Base-by-base conservation (phyloP, 1,140 invertebrate genomes). In the Lordiphosa mommai region DNA sequence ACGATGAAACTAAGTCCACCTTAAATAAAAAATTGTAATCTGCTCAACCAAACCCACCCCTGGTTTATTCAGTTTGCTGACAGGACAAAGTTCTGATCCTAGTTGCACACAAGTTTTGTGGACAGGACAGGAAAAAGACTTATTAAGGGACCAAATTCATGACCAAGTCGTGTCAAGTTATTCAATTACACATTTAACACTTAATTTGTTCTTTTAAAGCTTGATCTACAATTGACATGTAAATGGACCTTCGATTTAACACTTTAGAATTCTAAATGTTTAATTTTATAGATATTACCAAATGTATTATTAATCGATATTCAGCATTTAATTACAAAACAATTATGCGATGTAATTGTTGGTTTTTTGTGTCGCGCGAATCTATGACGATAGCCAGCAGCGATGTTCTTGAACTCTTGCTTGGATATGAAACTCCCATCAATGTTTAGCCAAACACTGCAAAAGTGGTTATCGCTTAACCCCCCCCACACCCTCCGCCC, bases 301-400 rank as follows among this genome's bases (percentile, higher is more conserved):
- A 66, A 43, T 14, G 51, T 48, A 49, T 36, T 44, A 57, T 27
- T 66, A 66, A 66, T 66, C 52, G 52, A 66, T 66, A 49, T 40
- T 16, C 48, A 67, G 58, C 52, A 66, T 66, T 50, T 66, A 66
- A 66, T 66, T 67, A 66, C 61, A 58, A 9, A 51, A 27, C 23
- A 43, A 20, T 43, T 27, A 27, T 29, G 40, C 40, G n/a, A 8
- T 7, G 40, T 43, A 43, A 43, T 43, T 29, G 40, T 27, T 43
- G 16, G 27, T 8, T 27, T 43, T 43, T 43, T 20, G 49, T 48
- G 56, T 46, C 10, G 61, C 52, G 46, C 12, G 41, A 66, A 79
- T 69, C 59, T 79, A 38, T 77, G 73, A 79, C 73, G 80, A 80
- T 73, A 79, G 69, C 73, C 74, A 80, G 57, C 32, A 57, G n/a